These are phyloP conservation scores for Camponotus floridanus DNA, from an alignment of 1,140 invertebrate genomes.

Conservation along the genomic window DNA sequence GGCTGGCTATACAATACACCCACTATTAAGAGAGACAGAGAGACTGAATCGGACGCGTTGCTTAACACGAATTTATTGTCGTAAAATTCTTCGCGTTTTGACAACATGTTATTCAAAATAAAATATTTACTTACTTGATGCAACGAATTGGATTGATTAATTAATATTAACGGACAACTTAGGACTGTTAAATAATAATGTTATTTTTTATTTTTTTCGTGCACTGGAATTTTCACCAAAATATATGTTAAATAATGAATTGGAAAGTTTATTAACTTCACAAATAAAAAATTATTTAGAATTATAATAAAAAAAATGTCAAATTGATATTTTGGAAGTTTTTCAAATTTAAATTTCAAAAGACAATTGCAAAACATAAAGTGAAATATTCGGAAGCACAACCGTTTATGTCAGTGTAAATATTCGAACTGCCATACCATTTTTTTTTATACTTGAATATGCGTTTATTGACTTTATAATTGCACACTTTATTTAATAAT, in stretches of 20 bases:
- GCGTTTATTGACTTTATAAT: neutral
- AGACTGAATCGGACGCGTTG: slow-evolving; percentile 54
- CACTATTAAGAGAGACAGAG: slow-evolving; percentile 62
- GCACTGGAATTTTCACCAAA: no score
- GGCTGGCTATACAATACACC: slow-evolving; percentile 65
- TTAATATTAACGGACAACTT: neutral
- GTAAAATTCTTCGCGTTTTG: slow-evolving; percentile 18
- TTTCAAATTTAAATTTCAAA: neutral
- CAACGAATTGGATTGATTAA: neutral
- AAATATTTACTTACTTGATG: neutral
- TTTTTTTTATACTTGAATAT: neutral
- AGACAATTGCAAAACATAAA: neutral
- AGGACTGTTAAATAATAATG: no score
- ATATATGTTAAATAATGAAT: no score
- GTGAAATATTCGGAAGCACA: neutral
- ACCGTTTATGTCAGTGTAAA: neutral
- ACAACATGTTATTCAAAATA: neutral
- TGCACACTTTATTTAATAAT: neutral
- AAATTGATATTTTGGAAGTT: neutral
- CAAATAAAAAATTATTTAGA: no score
- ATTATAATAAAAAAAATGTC: no score
- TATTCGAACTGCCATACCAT: neutral
- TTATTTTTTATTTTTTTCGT: no score
- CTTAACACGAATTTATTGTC: slow-evolving; percentile 73
- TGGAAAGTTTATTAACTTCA: no score